These are phyloP conservation scores for Lepeophtheirus nordmannii DNA, from an alignment of 2,888 invertebrate genomes.

Conservation along the genomic window DNA sequence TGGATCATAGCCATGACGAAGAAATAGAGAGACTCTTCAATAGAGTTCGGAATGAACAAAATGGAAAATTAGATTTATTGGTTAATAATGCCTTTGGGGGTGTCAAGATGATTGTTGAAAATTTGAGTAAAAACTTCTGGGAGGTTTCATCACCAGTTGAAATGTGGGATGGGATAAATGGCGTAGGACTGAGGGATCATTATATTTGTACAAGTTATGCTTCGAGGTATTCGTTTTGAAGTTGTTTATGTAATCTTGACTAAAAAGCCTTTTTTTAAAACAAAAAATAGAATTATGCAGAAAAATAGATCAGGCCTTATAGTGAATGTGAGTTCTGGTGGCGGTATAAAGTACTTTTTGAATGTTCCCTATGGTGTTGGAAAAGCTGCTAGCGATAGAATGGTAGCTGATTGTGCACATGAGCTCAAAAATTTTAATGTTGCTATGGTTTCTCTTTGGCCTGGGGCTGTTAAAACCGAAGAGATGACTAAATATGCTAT, in stretches of 20 bases:
- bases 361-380: conserved; percentile 23
- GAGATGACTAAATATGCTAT: conserved; percentile 4
- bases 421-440: conserved; percentile 20
- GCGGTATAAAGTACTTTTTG: conserved; percentile 16
- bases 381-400: conserved; percentile 20
- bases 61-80: conserved; percentile 19
- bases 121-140: conserved; percentile 15
- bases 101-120: conserved; percentile 15
- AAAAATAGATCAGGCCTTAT: conserved; percentile 13
- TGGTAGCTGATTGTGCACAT: conserved; percentile 24
- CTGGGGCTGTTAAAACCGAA: conserved; percentile 22
- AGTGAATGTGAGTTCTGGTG: conserved; percentile 18
- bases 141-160: background rate
- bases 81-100: conserved; percentile 24
- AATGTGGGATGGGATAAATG: conserved; percentile 22
- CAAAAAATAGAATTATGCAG: conserved; percentile 16
- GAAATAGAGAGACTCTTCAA: conserved; percentile 15
- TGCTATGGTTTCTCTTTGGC: conserved; percentile 23
- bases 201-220: conserved; percentile 24
- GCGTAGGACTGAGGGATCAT: conserved; percentile 22
- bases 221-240: background rate
- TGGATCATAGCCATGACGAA: conserved; percentile 19
- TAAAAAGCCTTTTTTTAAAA: background rate
- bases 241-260: background rate
- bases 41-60: conserved; percentile 11